Evolutionary conservation across 2,797 vertebrate genomes (phyloP), one percentile per base, ranked within the genome.

Genomic region (Hyperoplus immaculatus): DNA sequence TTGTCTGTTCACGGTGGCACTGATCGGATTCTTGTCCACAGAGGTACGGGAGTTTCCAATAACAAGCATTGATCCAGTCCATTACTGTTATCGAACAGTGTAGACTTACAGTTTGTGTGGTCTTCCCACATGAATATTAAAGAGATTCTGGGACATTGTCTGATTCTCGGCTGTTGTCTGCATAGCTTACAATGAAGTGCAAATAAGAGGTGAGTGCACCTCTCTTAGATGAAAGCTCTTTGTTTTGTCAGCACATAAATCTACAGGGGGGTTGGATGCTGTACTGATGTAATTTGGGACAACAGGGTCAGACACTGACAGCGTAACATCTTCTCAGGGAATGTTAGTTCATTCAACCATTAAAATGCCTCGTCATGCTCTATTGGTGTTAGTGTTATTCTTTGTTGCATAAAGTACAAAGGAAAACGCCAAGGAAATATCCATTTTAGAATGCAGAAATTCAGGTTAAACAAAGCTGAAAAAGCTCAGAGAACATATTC

Each of bases 31-130:
- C 47, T 69, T 77, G 42, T 72, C 60, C 77, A 63, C 55, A 54
- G 71, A 85, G 63, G 61, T 63, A 43, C 57, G 4, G 50, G 69
- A 60, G 74, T 75, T 75, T 86, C 87, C 83, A 75, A 77, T 83
- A 80, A 78, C 73, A 78, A 18, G 55, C 75, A 87, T 78, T 71
- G 85, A 88, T 79, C 78, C 66, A 29, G 38, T 75, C 69, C 72
- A 73, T 88, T 85, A 77, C 64, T 47, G 69, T 70, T 81, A 80
- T 62, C 82, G 66, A 77, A 67, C 36, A 16, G 75, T 50, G 72
- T 45, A 53, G 74, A 29, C 60, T 71, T 81, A 53, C 58, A 69
- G 64, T 67, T 81, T 69, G 51, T 69, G 51, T 72, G 53, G 69
- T 65, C 51, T 46, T 63, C 55, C 73, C 42, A 71, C 43, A 54